phyloP scores from a whole-genome alignment of 2,113 vertebrate genomes.

The Eubucco bourcierii region DNA sequence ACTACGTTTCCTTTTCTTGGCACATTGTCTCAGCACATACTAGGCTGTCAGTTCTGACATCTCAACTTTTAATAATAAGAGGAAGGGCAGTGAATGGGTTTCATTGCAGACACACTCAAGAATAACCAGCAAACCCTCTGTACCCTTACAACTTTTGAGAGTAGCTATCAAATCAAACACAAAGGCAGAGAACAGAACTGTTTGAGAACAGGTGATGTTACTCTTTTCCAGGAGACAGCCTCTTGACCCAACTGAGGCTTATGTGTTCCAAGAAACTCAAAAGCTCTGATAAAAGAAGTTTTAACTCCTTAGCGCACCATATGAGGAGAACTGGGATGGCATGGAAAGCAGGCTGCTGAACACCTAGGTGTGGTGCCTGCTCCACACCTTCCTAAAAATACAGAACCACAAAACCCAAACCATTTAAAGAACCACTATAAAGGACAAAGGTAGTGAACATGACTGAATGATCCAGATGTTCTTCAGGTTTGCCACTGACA shows the following conservation, averaged over 20 bases:
- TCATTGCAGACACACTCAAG: neutral
- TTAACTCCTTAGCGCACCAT: neutral
- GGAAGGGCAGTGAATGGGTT: neutral
- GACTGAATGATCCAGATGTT: neutral
- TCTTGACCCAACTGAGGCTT: neutral
- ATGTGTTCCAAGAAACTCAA: neutral
- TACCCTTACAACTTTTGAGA: neutral
- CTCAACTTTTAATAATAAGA: neutral
- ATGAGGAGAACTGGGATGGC: neutral
- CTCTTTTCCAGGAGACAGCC: neutral
- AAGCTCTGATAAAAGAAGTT: neutral
- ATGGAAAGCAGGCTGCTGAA: neutral
- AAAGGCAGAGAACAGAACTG: neutral
- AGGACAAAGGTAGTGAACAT: accelerated
- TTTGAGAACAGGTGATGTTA: neutral
- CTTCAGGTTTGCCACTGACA: neutral
- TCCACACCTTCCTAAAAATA: neutral
- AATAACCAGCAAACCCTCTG: neutral
- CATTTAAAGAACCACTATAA: neutral
- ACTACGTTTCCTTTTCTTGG: constrained; percentile 6
- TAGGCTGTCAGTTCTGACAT: constrained; percentile 41
- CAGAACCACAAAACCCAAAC: neutral
- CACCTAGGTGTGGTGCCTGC: too few species aligned
- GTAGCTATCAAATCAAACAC: neutral
- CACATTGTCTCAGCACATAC: neutral